Conservation (phyloP, 1,140 invertebrate genomes). For the Acromyrmex echinatior region DNA sequence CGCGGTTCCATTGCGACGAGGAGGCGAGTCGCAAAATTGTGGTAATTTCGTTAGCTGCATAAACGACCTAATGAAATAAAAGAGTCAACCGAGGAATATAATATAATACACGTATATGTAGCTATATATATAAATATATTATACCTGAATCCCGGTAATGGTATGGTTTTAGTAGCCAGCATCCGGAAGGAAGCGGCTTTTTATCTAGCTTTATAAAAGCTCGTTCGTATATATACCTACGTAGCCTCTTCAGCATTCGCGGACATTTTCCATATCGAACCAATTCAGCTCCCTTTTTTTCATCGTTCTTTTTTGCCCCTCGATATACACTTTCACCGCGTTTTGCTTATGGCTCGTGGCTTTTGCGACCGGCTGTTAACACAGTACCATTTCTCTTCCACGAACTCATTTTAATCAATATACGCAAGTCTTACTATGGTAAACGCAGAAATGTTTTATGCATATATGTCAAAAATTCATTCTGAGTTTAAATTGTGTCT, state of each 20-base stretch:
- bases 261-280: constrained; percentile 7
- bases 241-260: constrained; percentile 28
- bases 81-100: constrained; percentile 63
- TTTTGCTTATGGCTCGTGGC: background rate
- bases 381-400: constrained; percentile 38
- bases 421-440: background rate
- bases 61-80: constrained; percentile 81
- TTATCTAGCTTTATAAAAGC: constrained; percentile 61
- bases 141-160: constrained; percentile 64
- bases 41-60: constrained; percentile 78
- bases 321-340: background rate
- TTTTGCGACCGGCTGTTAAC: constrained; percentile 41
- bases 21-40: constrained; percentile 72
- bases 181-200: constrained; percentile 68
- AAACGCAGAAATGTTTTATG: constrained; percentile 37
- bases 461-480: constrained; percentile 16
- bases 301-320: constrained; percentile 4
- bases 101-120: constrained; percentile 29
- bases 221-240: constrained; percentile 17
- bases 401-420: constrained; percentile 22
- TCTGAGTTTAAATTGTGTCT: background rate
- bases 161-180: constrained; percentile 71
- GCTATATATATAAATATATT: background rate
- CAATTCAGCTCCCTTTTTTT: constrained; percentile 36
- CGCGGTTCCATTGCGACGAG: constrained; percentile 21